Evolutionary conservation across 2,797 vertebrate species (phyloP), one percentile per base, ranked within the genome.

Genomic region (Mastacembelus armatus): DNA sequence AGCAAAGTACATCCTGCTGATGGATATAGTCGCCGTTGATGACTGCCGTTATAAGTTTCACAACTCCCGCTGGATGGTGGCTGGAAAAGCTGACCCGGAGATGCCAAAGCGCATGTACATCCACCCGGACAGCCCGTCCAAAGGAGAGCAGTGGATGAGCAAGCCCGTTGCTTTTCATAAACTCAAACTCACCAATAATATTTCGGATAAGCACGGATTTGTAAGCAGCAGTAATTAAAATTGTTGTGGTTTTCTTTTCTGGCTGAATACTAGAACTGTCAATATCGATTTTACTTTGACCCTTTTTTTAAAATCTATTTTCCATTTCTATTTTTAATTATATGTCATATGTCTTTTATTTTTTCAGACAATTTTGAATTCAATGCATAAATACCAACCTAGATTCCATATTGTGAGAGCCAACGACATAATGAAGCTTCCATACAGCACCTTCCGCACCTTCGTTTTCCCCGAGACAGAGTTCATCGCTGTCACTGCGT

Each of bases 51-150:
- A 98, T 84, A 99, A 98, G 89, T 99, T 99, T 80, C 96, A 98
- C 81, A 96, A 96, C 90, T 98, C 96, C 59, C 93, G 93, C 74
- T 99, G 98, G 97, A 95, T 94, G 92, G 96, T 96, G 72, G 97
- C 96, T 2, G 98, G 98, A 50, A 98, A 99, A 86, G 98, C 97
- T 42, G 98, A 99, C 84, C 96, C 96, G 4, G 97, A 99, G 94
- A 97, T 99, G 97, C 96, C 97, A 65, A 98, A 98, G 84, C 93
- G 96, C 89, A 97, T 99, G 96, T 99, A 99, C 80, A 99, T 99
- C 86, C 98, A 99, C 82, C 97, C 98, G 0, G 98, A 99, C 92
- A 98, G 97, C 77, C 98, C 97, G 0, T 96, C 96, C 51, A 97
- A 94, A 2, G 98, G 98, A 11, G 96, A 96, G 57, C 97, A 98